Evolutionary conservation across 2,113 vertebrate species (phyloP).

Genomic region (Apaloderma vittatum): DNA sequence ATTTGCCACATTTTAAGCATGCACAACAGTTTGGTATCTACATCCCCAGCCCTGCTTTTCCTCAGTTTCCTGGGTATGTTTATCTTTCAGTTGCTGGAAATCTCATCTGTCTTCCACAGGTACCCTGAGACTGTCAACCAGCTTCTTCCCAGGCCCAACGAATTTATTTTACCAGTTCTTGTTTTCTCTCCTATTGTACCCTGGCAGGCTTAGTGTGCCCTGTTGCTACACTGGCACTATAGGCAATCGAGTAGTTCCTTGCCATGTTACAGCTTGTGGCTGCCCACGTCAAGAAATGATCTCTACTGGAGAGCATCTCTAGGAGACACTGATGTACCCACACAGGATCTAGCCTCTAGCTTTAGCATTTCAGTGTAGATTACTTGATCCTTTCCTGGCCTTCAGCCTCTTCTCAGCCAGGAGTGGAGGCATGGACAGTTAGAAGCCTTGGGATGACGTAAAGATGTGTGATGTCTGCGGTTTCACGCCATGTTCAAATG

Average conservation of each 20-base stretch:
- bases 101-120: neutral
- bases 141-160: neutral
- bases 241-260: neutral
- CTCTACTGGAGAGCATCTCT: neutral
- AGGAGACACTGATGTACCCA: neutral
- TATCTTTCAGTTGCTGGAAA: neutral
- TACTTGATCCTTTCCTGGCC: neutral
- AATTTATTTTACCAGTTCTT: neutral
- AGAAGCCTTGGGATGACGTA: neutral
- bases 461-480: neutral
- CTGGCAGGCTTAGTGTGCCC: neutral
- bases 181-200: rapidly evolving
- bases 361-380: neutral
- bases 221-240: neutral
- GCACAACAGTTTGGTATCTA: neutral
- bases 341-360: neutral
- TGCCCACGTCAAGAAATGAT: neutral
- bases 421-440: rapidly evolving
- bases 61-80: neutral
- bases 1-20: neutral
- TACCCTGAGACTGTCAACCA: neutral
- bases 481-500: neutral
- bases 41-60: neutral
- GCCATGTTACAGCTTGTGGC: neutral
- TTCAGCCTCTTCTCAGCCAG: neutral